Percentiles rank a stretch among this genome's conserved stretches.
These are phyloP conservation scores for Scylla paramamosain DNA, from an alignment of 1,140 invertebrate species.

Conservation along the genomic window DNA sequence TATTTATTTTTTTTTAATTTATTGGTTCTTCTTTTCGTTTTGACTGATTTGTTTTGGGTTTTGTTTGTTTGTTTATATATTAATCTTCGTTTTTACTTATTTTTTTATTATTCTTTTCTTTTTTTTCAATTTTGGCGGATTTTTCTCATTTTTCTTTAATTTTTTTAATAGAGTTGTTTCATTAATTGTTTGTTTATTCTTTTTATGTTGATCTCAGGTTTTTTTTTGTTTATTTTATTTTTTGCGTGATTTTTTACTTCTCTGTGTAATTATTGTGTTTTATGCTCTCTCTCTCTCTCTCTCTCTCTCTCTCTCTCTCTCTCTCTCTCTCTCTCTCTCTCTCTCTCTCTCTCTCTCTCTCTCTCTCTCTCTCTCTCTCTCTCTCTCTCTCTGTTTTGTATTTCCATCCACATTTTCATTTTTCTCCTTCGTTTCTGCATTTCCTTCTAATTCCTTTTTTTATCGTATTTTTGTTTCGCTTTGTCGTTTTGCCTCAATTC, in stretches of 20 bases:
- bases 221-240: too few species aligned
- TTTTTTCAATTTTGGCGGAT: too few species aligned
- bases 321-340: not conserved
- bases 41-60: too few species aligned
- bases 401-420: not conserved
- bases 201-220: too few species aligned
- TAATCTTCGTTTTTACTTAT: too few species aligned
- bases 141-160: too few species aligned
- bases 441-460: not conserved
- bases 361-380: conserved; percentile 46
- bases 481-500: not conserved
- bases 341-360: not conserved
- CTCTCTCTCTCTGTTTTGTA: not conserved
- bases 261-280: not conserved
- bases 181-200: too few species aligned
- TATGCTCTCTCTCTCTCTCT: not conserved
- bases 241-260: not conserved
- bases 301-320: not conserved
- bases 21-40: too few species aligned
- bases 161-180: too few species aligned
- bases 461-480: not conserved
- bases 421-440: not conserved
- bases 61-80: too few species aligned
- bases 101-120: too few species aligned
- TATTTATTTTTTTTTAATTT: too few species aligned